These are phyloP conservation scores for Atrina japonica DNA, from an alignment of 2,888 invertebrate species.

Conservation along the genomic window DNA sequence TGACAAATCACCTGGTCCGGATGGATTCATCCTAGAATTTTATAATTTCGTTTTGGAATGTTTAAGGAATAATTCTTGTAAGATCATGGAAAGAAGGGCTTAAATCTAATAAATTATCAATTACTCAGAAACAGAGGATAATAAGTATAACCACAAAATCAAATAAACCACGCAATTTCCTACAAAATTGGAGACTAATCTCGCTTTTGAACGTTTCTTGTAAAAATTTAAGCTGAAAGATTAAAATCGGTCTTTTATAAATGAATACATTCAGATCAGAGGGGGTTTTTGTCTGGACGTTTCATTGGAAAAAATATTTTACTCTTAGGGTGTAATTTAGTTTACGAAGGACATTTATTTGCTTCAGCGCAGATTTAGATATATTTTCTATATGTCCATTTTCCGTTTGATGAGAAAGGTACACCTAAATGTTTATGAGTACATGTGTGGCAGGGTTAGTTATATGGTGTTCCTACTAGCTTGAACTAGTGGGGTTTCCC, in stretches of 20 bases:
- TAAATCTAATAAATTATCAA: conserved; percentile 5
- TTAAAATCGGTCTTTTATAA: conserved; percentile 13
- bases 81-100: conserved; percentile 1
- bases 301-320: conserved; percentile 4
- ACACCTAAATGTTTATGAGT: too few relatives aligned
- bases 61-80: background rate
- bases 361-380: too few relatives aligned
- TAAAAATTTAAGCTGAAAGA: conserved; percentile 2
- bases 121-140: conserved; percentile 12
- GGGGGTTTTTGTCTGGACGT: conserved; percentile 15
- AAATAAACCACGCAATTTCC: background rate
- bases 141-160: conserved; percentile 16
- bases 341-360: background rate
- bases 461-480: too few relatives aligned
- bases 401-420: too few relatives aligned
- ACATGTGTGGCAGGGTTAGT: too few relatives aligned
- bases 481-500: too few relatives aligned
- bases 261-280: conserved; percentile 10
- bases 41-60: conserved; percentile 11
- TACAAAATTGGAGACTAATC: conserved; percentile 22
- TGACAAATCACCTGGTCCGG: conserved; percentile 13
- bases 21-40: conserved; percentile 14
- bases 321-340: background rate
- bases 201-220: conserved; percentile 12
- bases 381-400: too few relatives aligned